Evolutionary conservation across 2,113 vertebrate species (phyloP).

Genomic region (Rousettus leschenaultii): DNA sequence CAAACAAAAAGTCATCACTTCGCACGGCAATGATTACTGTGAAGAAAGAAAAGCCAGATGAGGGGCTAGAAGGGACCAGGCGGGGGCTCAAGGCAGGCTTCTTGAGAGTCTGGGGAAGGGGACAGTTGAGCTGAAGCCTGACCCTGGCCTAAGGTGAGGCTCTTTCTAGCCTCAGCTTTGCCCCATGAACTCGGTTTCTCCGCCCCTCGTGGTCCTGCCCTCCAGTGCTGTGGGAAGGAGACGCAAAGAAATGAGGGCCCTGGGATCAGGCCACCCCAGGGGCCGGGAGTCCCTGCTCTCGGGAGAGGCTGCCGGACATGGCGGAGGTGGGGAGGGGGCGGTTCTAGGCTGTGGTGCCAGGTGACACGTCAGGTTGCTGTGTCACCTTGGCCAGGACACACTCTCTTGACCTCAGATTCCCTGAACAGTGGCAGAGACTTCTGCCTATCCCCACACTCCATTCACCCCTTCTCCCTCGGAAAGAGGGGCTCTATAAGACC

Average conservation of each 20-base stretch:
- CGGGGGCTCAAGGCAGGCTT: fast-evolving
- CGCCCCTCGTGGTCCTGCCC: not conserved
- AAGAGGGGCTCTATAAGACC: not conserved
- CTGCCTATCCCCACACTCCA: not conserved
- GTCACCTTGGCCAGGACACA: not conserved
- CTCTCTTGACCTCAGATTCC: not conserved
- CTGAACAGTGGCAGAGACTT: fast-evolving
- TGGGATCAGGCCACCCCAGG: not conserved
- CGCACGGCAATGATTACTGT: fast-evolving
- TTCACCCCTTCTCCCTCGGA: not conserved
- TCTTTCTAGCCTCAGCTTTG: not conserved
- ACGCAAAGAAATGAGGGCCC: not conserved
- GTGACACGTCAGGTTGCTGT: fast-evolving
- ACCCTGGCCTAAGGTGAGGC: not conserved
- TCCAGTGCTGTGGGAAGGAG: not conserved
- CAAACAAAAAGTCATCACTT: not conserved
- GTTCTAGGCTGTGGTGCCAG: not conserved
- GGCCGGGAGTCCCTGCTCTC: not conserved
- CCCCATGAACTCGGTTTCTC: not conserved
- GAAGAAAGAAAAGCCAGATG: too few relatives aligned
- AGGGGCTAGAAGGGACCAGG: too few relatives aligned
- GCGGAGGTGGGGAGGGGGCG: too few relatives aligned
- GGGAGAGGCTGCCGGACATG: not conserved
- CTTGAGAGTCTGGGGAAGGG: not conserved
- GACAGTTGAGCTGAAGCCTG: not conserved